These are phyloP conservation scores for Zaprionus ornatus DNA, from an alignment of 1,140 invertebrate species.

Conservation along the genomic window DNA sequence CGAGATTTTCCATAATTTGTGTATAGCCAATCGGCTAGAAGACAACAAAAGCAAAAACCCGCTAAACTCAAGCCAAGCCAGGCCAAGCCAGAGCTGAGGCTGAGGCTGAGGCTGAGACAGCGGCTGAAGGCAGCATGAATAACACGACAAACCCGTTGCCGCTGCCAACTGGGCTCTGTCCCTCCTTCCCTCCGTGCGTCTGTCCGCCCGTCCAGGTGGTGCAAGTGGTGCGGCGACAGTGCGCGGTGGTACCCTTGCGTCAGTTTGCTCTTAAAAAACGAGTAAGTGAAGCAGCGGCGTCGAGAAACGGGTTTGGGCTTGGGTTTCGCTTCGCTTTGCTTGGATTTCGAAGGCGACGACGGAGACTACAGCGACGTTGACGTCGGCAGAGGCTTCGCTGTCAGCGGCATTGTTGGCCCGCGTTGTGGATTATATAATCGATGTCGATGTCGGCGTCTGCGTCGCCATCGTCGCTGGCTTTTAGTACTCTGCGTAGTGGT, in stretches of 20 bases:
- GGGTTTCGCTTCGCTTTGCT: slow-evolving; percentile 15
- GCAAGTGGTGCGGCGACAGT: slow-evolving; percentile 35
- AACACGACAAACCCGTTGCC: slow-evolving; percentile 74
- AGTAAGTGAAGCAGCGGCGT: slow-evolving; percentile 57
- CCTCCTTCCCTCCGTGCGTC: not conserved
- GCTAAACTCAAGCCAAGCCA: not conserved
- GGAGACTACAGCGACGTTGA: slow-evolving; percentile 7
- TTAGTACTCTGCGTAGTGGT: slow-evolving; percentile 56
- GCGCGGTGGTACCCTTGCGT: slow-evolving; percentile 67
- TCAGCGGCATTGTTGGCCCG: slow-evolving; percentile 68
- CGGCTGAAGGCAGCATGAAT: slow-evolving; percentile 29
- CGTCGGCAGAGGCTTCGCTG: slow-evolving; percentile 42
- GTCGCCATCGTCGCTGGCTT: slow-evolving; percentile 42
- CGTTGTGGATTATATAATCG: slow-evolving; percentile 66
- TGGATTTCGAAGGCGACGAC: slow-evolving; percentile 32
- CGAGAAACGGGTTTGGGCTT: slow-evolving; percentile 37
- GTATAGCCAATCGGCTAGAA: slow-evolving; percentile 45
- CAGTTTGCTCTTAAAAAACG: slow-evolving; percentile 76
- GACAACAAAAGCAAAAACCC: slow-evolving; percentile 16
- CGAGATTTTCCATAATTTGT: slow-evolving; percentile 74
- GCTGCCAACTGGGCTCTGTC: not conserved
- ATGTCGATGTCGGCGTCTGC: slow-evolving; percentile 20
- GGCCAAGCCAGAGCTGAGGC: not conserved
- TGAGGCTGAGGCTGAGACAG: slow-evolving; percentile 13
- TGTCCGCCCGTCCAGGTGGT: not conserved